These are phyloP conservation scores for Brachyhypopomus gauderio DNA, from an alignment of 2,113 vertebrate genomes.

Conservation along the genomic window DNA sequence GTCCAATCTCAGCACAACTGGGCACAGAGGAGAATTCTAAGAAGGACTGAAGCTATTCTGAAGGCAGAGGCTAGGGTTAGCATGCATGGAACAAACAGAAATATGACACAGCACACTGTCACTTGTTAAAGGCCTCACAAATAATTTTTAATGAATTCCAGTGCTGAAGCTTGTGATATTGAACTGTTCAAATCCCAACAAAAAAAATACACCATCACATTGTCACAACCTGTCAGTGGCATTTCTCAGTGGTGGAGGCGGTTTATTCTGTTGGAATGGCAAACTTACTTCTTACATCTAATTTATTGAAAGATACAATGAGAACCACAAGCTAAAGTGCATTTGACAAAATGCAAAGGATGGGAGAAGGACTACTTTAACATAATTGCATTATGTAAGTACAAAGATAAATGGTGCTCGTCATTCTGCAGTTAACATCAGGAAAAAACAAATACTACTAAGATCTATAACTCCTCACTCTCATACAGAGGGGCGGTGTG, in stretches of 20 bases:
- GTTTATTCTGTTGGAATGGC: not conserved
- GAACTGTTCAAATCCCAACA: constrained; percentile 27
- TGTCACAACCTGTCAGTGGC: not conserved
- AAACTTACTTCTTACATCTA: not conserved
- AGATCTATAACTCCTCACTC: constrained; percentile 75
- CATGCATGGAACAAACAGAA: too few relatives aligned
- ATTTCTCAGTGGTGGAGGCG: not conserved
- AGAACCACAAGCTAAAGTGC: constrained; percentile 33
- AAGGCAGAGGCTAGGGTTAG: too few relatives aligned
- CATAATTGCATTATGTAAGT: constrained; percentile 7
- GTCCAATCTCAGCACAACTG: too few relatives aligned
- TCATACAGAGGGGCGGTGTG: constrained; percentile 75
- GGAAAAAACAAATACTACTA: not conserved
- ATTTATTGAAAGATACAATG: not conserved
- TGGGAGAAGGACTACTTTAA: not conserved
- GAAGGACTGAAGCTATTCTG: too few relatives aligned
- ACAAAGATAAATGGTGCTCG: not conserved
- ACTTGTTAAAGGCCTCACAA: too few relatives aligned
- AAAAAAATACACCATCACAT: constrained; percentile 5
- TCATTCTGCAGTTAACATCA: not conserved
- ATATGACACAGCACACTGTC: too few relatives aligned
- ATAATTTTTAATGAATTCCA: too few relatives aligned
- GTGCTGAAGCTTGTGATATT: too few relatives aligned
- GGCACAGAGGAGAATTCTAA: too few relatives aligned
- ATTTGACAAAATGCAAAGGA: constrained; percentile 27